A percentile compares a stretch with the other conserved stretches of the same genome.
These are phyloP conservation scores for Himalopsyche anomala DNA, from an alignment of 2,888 invertebrate genomes.

Conservation along the genomic window DNA sequence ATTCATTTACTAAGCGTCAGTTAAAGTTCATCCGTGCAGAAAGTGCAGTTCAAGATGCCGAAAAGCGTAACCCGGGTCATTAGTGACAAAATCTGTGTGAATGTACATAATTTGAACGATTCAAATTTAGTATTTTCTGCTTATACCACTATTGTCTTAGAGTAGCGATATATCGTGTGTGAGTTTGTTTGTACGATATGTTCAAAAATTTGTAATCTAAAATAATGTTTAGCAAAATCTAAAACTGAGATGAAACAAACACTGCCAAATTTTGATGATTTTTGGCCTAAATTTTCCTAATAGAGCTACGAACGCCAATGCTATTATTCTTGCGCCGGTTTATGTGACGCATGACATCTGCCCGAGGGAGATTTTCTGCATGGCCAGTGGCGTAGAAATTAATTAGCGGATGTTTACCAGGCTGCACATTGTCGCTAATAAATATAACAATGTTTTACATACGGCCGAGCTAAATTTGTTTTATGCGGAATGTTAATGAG, in stretches of 20 bases:
- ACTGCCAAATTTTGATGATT: background rate
- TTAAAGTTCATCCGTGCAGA: too few relatives aligned
- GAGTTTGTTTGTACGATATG: too few relatives aligned
- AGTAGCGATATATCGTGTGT: too few relatives aligned
- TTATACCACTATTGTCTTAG: too few relatives aligned
- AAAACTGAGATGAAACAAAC: background rate
- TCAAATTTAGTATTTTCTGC: too few relatives aligned
- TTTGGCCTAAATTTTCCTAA: background rate
- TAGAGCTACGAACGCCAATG: conserved; percentile 22
- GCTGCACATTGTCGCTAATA: conserved; percentile 37
- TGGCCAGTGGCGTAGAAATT: conserved; percentile 40
- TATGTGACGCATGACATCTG: conserved; percentile 35
- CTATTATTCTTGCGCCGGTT: conserved; percentile 5
- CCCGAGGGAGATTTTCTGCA: conserved; percentile 33
- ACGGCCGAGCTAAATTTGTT: background rate
- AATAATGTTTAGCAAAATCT: too few relatives aligned
- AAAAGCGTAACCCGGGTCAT: too few relatives aligned
- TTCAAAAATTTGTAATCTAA: too few relatives aligned
- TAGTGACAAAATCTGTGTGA: too few relatives aligned
- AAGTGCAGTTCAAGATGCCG: too few relatives aligned
- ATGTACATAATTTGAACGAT: too few relatives aligned
- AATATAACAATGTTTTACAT: background rate
- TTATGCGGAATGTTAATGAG: background rate
- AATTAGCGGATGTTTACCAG: conserved; percentile 36
- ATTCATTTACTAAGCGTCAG: too few relatives aligned